Evolutionary conservation across 2,797 vertebrate species (phyloP).

Genomic region (Chaetophractus vellerosus): DNA sequence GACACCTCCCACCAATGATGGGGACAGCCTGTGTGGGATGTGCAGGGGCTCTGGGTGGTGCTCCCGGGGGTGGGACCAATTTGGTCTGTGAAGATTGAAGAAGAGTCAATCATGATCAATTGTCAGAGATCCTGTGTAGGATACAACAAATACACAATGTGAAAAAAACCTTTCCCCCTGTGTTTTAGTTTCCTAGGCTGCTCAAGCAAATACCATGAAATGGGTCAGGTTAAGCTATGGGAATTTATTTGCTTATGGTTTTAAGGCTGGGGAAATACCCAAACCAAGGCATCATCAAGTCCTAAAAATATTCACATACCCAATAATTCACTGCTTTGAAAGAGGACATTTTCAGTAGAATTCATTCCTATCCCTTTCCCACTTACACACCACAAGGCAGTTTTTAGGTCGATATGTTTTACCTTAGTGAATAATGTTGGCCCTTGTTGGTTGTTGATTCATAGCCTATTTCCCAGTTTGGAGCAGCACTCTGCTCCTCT

Average conservation of each 20-base stretch:
- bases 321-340: not conserved
- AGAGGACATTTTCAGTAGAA: conserved; percentile 20
- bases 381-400: not conserved
- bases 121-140: not conserved
- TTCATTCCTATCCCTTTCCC: not conserved
- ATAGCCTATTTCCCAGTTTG: not conserved
- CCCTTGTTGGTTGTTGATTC: not conserved
- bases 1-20: not conserved
- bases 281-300: too few relatives aligned
- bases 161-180: not conserved
- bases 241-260: too few relatives aligned
- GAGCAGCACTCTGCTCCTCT: not conserved
- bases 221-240: too few relatives aligned
- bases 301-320: not conserved
- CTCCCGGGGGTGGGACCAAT: too few relatives aligned
- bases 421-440: not conserved
- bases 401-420: not conserved
- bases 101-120: not conserved
- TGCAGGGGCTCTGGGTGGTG: not conserved
- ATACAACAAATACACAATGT: not conserved
- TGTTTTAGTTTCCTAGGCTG: too few relatives aligned
- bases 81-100: not conserved
- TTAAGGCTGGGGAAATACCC: too few relatives aligned
- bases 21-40: not conserved
- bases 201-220: too few relatives aligned